Evolutionary conservation across 2,888 invertebrate species (phyloP), one percentile per base, ranked within the genome.

Genomic region (Anodontia alba): DNA sequence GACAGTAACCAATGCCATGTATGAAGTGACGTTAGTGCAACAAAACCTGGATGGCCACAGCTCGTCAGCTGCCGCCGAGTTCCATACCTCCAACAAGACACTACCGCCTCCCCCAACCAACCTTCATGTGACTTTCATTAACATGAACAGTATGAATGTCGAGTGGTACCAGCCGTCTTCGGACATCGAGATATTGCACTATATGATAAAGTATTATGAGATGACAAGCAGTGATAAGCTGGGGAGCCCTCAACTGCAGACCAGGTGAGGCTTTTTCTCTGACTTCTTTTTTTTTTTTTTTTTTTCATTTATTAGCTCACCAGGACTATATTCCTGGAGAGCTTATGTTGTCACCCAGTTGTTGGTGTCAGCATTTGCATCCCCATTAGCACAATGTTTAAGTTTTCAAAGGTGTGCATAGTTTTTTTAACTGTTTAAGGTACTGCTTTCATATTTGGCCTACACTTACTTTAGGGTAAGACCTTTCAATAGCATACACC

Each of bases 11-110:
- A 33, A 62, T 3, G 17, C 33, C 10, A 75, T 82, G 23, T 92
- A 92, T 67, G 87, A 90, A 68, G 87, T 92, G 20, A 87, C 87
- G 0, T 76, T 91, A 12, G 77, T 72, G 1, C 88, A 83, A 20
- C 80, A 73, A 23, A 84, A 78, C 15, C 5, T 83, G 17, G 78
- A 83, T 26, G 88, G 87, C 1, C 62, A 78, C 0, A 87, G 80
- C 12, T 83, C 80, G 3, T 80, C 85, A 17, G 87, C 80, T n/a
- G 85, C 87, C 0, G 87, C 84, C 49, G 89, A 91, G 73, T 90
- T 89, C 71, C 78, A 81, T 33, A 87, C 88, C 10, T 80, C 83
- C 3, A 83, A 90, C 31, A 75, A 83, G 0, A 86, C 85, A n/a
- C 77, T 81, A 20, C 86, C 86, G 5, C 86, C 87, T 17, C 74